Base-by-base conservation (phyloP, 1,140 invertebrate species). In the Bombus fervidus region DNA sequence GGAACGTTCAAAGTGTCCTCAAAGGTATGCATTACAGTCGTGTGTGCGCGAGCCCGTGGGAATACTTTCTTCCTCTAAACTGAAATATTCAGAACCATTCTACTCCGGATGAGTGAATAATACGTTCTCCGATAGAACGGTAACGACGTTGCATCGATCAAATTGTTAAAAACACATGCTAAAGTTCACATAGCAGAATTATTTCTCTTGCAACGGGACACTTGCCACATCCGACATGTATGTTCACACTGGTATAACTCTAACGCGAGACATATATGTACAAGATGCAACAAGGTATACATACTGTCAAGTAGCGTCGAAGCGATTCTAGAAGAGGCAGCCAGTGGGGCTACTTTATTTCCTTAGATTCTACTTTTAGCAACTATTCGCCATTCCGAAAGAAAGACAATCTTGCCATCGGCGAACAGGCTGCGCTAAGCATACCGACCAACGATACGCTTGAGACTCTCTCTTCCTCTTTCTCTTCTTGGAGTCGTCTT, bases 401-500 rank as follows among this genome's bases (percentile, higher is more conserved):
- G 73, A 84, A 90, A 84, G 88, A 90, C 72, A 89, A 90, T 89
- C 84, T 89, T 43, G 89, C 89, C 89, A 79, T 72, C 22, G 89
- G 88, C 89, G 81, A 84, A 80, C 69, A 34, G 68, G 68, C 80
- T 87, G 85, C 77, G 85, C 39, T 80, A 83, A 53, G 72, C 80
- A 87, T 91, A 89, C 86, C 89, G 43, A 77, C 66, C 85, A 88
- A 89, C 91, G 91, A 87, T 92, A 88, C 87, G 86, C 91, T 79
- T 75, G 88, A 91, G 88, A 90, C 89, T 81, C 75, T 83, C 86
- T 6, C 1, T 43, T n/a, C 5, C 31, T 68, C 59, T 53, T 25
- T 79, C 47, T 68, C 79, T 53, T n/a, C 64, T 76, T 81, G 76
- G 41, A 77, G 39, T 77, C 59, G 85, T 86, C 91, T 91, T 88